phyloP scores from a whole-genome alignment of 1,140 invertebrate genomes.

The Brachionus sp. region DNA sequence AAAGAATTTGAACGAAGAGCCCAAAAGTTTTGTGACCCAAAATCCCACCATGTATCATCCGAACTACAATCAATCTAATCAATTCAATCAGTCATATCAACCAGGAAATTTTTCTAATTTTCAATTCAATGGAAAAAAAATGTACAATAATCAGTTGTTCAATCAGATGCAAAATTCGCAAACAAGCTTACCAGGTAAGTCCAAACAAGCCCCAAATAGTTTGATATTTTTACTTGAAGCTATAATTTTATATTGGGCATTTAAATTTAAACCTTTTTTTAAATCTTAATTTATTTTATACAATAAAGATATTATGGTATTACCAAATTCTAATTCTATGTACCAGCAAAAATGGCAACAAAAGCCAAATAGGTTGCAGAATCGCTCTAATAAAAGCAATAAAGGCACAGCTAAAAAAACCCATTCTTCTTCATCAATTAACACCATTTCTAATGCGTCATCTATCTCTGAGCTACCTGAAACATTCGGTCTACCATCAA shows the following conservation, averaged over 20 bases:
- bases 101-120: background rate
- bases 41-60: background rate
- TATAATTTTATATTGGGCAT: background rate
- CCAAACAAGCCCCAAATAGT: background rate
- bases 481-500: slow-evolving; percentile 41
- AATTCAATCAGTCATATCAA: background rate
- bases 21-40: slow-evolving; percentile 21
- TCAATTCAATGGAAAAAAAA: background rate
- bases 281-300: background rate
- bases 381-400: background rate
- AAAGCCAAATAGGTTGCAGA: background rate
- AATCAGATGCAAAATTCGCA: background rate
- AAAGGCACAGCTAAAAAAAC: background rate
- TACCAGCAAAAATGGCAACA: slow-evolving; percentile 27
- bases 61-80: background rate
- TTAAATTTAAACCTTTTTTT: background rate
- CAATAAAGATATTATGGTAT: slow-evolving; percentile 27
- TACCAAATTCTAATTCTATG: slow-evolving; percentile 39
- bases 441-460: background rate
- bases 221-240: background rate
- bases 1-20: slow-evolving; percentile 23
- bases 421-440: background rate
- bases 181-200: background rate
- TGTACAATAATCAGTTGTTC: background rate
- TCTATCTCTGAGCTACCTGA: slow-evolving; percentile 28